Conservation (phyloP, 2,797 vertebrate species). For the Scleropages formosus region DNA sequence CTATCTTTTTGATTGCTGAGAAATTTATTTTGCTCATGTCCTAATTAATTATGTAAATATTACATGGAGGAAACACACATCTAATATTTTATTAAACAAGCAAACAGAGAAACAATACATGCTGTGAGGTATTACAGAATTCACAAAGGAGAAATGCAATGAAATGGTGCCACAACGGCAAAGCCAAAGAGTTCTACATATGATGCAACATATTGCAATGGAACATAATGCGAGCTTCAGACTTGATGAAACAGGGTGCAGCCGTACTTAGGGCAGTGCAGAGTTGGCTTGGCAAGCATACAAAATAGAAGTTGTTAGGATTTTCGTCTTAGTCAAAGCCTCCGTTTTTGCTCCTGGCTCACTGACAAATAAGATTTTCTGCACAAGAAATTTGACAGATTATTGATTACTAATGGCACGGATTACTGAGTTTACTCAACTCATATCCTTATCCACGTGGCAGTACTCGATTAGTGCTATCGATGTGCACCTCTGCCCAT, state of each 20-base stretch:
- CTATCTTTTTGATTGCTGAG: background rate
- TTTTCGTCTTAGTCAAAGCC: slow-evolving; percentile 11
- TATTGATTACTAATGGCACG: slow-evolving; percentile 28
- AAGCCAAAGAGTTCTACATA: slow-evolving; percentile 49
- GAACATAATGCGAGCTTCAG: slow-evolving; percentile 32
- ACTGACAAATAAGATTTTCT: slow-evolving; percentile 26
- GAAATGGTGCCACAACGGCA: slow-evolving; percentile 65
- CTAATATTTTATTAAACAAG: slow-evolving; percentile 26
- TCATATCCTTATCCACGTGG: slow-evolving; percentile 22
- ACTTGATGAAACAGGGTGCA: slow-evolving; percentile 34
- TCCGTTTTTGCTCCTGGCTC: slow-evolving; percentile 7
- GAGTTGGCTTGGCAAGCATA: slow-evolving; percentile 18
- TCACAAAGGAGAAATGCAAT: slow-evolving; percentile 38
- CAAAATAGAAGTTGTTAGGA: slow-evolving; percentile 19
- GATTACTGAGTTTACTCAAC: slow-evolving; percentile 11
- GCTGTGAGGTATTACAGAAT: slow-evolving; percentile 24
- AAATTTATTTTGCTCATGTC: slow-evolving; percentile 17
- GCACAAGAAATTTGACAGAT: slow-evolving; percentile 26
- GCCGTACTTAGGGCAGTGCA: slow-evolving; percentile 23
- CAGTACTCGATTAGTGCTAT: slow-evolving; percentile 4
- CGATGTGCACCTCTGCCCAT: background rate
- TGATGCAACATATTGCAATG: slow-evolving; percentile 69
- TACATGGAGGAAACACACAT: slow-evolving; percentile 10
- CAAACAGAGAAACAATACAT: slow-evolving; percentile 24
- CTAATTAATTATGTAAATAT: slow-evolving; percentile 26